Evolutionary conservation across 2,888 invertebrate species (phyloP), one percentile per base, ranked within the genome.

Genomic region (Leuctra nigra): DNA sequence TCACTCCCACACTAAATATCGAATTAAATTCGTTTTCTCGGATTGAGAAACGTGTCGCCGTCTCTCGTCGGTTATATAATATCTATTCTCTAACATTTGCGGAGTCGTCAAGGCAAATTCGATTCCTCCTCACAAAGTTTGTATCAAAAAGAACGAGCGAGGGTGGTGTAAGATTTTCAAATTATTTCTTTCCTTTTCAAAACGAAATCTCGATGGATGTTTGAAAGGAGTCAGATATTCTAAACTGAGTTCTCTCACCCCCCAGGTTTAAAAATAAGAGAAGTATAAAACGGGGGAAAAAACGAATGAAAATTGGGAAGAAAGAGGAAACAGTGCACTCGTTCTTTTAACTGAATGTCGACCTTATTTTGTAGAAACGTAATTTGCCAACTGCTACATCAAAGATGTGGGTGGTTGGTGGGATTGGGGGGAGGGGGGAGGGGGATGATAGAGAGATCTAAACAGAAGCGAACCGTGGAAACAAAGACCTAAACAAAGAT

Each of bases 351-450:
- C 35, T 29, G 9, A 20, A 29, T 11, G 20, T n/a, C 50, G 50
- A 50, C 50, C 35, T 33, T 50, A 35, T 50, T 50, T 50, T 20
- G 13, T 29, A 50, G 52, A 33, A 46, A 57, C 57, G 57, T 57
- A 57, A 53, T 57, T 57, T 57, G 57, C 53, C 16, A 54, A n/a
- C n/a, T n/a, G 54, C 29, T 44, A 36, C 44, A 46, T 54, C 54
- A 54, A 54, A 41, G 39, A 9, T n/a, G 7, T n/a, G 23, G 14
- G 3, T 13, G 16, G 25, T 11, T 16, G 47, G 14, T 29, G n/a
- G n/a, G n/a, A n/a, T n/a, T n/a, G n/a, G n/a, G n/a, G n/a, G n/a
- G n/a, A n/a, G n/a, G n/a, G n/a, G n/a, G n/a, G n/a, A n/a, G n/a
- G n/a, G n/a, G n/a, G n/a, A n/a, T n/a, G 25, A 4, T 22, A 23